These are phyloP conservation scores for Adelphocoris suturalis DNA, from an alignment of 2,888 invertebrate genomes.

Conservation along the genomic window DNA sequence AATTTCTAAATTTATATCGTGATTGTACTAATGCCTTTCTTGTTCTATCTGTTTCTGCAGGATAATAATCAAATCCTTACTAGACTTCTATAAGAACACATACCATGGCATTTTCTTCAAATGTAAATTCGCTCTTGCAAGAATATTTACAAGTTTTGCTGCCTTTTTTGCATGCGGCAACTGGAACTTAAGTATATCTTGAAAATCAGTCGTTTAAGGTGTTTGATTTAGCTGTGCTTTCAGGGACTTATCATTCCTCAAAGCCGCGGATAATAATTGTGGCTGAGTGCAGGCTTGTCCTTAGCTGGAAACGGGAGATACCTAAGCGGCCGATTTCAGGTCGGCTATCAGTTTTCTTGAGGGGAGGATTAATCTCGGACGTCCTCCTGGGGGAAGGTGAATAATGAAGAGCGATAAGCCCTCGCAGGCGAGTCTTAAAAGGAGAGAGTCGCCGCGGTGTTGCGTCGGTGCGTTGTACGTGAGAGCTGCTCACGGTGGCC, in stretches of 20 bases:
- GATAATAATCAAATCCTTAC: too few species aligned
- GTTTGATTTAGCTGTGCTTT: slow-evolving; percentile 12
- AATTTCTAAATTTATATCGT: too few species aligned
- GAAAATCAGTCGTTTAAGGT: slow-evolving; percentile 17
- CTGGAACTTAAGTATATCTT: neutral
- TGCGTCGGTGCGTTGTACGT: neutral
- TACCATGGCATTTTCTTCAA: too few species aligned
- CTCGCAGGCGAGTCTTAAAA: slow-evolving; percentile 7
- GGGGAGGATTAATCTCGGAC: slow-evolving; percentile 44
- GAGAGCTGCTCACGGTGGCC: neutral
- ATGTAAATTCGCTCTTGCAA: too few species aligned
- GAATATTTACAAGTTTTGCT: neutral
- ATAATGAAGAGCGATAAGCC: slow-evolving; percentile 41
- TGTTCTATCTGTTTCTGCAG: too few species aligned
- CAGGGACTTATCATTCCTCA: neutral
- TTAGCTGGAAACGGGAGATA: slow-evolving; percentile 39
- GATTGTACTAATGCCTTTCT: too few species aligned
- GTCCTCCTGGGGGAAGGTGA: slow-evolving; percentile 33
- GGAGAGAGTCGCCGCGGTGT: neutral
- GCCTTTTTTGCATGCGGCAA: neutral
- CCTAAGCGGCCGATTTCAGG: slow-evolving; percentile 35
- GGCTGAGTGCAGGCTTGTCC: slow-evolving; percentile 42
- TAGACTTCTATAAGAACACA: too few species aligned
- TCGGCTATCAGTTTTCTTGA: slow-evolving; percentile 36
- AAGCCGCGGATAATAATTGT: slow-evolving; percentile 27